These are phyloP conservation scores for Acrobasis repandana DNA, from an alignment of 2,888 invertebrate genomes.

Conservation along the genomic window DNA sequence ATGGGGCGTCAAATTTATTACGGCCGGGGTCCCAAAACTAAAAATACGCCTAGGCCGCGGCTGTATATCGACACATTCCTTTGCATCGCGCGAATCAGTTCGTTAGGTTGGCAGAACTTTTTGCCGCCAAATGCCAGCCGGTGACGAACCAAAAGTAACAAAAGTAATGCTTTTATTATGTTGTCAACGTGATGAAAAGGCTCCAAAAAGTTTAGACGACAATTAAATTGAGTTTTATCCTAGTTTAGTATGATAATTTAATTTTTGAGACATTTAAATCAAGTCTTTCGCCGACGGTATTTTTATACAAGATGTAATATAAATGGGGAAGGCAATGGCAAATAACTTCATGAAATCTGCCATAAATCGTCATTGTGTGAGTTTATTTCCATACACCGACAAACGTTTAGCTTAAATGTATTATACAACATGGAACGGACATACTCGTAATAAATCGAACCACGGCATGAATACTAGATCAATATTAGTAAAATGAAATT, in stretches of 20 bases:
- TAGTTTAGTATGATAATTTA: slow-evolving; percentile 22
- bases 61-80: slow-evolving; percentile 23
- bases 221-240: slow-evolving; percentile 27
- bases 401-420: too few relatives aligned
- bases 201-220: slow-evolving; percentile 19
- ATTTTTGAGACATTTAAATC: neutral
- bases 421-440: too few relatives aligned
- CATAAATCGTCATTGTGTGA: too few relatives aligned
- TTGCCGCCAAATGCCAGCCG: slow-evolving; percentile 30
- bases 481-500: too few relatives aligned
- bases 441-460: too few relatives aligned
- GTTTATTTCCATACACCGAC: too few relatives aligned
- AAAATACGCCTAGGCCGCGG: neutral
- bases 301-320: neutral
- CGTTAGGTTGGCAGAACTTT: slow-evolving; percentile 35
- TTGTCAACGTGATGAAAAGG: slow-evolving; percentile 33
- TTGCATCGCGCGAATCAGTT: slow-evolving; percentile 36
- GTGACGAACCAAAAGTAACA: slow-evolving; percentile 17
- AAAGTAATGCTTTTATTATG: slow-evolving; percentile 32
- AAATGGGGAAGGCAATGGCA: too few relatives aligned
- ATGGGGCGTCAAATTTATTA: neutral
- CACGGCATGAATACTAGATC: too few relatives aligned
- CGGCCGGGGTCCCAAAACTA: neutral
- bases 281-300: too few relatives aligned
- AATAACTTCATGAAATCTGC: too few relatives aligned